Base-by-base conservation (phyloP, 2,888 invertebrate genomes). In the Macrosiphum euphorbiae region DNA sequence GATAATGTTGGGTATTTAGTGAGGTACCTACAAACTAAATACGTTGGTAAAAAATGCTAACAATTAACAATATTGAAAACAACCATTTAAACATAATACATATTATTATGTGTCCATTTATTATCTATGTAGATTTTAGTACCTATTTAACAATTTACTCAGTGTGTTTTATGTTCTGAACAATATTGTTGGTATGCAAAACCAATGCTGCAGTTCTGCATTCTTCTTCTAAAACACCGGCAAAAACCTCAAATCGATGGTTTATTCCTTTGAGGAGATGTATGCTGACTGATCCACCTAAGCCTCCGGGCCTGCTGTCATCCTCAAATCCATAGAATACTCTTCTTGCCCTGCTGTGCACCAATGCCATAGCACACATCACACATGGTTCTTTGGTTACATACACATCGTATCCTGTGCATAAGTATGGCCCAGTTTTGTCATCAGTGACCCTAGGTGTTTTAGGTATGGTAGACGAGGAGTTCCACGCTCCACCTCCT, bases 311-410 rank as follows among this genome's bases (percentile, higher is more conserved):
- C 0, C 95, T 94, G 0, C 96, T 95, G 28, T 44, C 88, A 61
- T 58, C 28, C 20, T 20, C 26, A 52, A 96, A 95, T 11, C 97
- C 96, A 95, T 97, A 99, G 96, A 99, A 99, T 4, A 99, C 97
- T 94, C 98, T 96, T 92, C 97, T 97, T 0, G 97, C 97, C 94
- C 99, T 96, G n/a, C 98, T 98, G 96, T 99, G 99, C 0, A 99
- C 97, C 93, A 99, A 96, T 0, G 98, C 99, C 99, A 99, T 99
- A 0, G 98, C 96, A 96, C 99, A 99, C 98, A 99, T 98, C 1
- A 98, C 95, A 96, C 99, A 99, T 0, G 99, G 99, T 95, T 99
- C 99, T 94, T 97, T 96, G 0, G 97, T 97, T 86, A 98, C 95
- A 95, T 98, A 99, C 3, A 98, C 96, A 96, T 98, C 97, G 96